Evolutionary conservation across 1,140 invertebrate species (phyloP).

Genomic region (Megalopta genalis): DNA sequence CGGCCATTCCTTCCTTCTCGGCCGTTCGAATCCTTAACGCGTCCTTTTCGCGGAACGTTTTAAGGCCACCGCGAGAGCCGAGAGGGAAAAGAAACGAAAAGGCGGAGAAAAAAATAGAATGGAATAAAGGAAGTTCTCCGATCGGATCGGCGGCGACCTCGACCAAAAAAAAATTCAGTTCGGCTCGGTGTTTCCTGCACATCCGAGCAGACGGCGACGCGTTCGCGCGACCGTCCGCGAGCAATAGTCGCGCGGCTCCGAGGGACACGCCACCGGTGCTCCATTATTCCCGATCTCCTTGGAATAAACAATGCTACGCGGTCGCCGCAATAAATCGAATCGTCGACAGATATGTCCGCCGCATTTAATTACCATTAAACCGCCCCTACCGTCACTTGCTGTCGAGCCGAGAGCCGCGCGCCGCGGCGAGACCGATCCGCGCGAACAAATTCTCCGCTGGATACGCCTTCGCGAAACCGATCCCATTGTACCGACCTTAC

Average conservation of each 20-base stretch:
- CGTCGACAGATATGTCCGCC: background rate
- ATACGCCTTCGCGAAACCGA: background rate
- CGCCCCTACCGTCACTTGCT: conserved; percentile 4
- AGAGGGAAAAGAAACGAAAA: background rate
- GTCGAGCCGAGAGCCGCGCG: background rate
- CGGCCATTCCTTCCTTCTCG: background rate
- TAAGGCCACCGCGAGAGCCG: background rate
- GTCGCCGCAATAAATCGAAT: conserved; percentile 26
- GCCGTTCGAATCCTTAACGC: background rate
- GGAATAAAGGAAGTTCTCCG: no score
- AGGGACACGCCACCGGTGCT: background rate
- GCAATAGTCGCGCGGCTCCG: background rate
- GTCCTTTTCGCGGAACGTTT: no score
- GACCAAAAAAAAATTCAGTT: no score
- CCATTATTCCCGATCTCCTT: conserved; percentile 34
- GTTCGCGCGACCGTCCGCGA: background rate
- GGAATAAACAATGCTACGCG: conserved; percentile 8
- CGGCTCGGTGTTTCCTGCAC: no score
- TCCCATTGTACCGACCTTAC: background rate
- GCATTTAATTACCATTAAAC: conserved; percentile 27
- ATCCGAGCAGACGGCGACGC: no score
- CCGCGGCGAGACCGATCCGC: background rate
- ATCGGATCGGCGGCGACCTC: no score
- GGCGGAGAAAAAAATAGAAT: no score
- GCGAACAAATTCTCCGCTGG: background rate